A percentile compares a stretch with the other conserved stretches of the same genome.
Evolutionary conservation across 1,140 invertebrate species (phyloP).

Genomic region (Plutomurus gul): DNA sequence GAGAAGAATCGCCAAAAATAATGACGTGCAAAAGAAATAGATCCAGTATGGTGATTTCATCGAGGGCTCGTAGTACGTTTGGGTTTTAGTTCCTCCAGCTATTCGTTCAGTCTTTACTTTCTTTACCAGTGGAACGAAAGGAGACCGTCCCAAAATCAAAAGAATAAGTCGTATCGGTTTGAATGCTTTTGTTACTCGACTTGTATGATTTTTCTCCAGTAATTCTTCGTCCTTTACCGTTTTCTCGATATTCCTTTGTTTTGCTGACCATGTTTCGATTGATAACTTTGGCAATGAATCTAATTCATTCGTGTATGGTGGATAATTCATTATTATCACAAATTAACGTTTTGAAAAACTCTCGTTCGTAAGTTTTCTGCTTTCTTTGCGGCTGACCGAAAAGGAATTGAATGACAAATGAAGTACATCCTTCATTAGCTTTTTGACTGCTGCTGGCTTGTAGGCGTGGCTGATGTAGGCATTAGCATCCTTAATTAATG

Average conservation of each 20-base stretch:
- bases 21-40: slow-evolving; percentile 43
- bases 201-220: neutral
- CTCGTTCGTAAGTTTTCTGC: too few species aligned
- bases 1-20: slow-evolving; percentile 30
- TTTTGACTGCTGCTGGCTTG: too few species aligned
- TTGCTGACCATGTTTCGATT: too few species aligned
- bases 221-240: neutral
- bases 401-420: too few species aligned
- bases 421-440: too few species aligned
- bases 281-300: too few species aligned
- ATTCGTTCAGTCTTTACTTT: neutral
- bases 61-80: neutral
- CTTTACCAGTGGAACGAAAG: slow-evolving; percentile 22
- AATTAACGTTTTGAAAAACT: too few species aligned
- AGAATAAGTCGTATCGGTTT: slow-evolving; percentile 33
- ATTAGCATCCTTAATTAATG: too few species aligned
- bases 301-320: too few species aligned
- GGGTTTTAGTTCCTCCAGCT: neutral
- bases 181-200: slow-evolving; percentile 33
- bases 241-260: neutral
- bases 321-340: too few species aligned
- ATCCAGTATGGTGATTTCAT: slow-evolving; percentile 35
- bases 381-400: too few species aligned
- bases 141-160: slow-evolving; percentile 38
- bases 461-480: too few species aligned